Evolutionary conservation across 2,888 invertebrate species (phyloP).

Genomic region (Podotricha telesiphe): DNA sequence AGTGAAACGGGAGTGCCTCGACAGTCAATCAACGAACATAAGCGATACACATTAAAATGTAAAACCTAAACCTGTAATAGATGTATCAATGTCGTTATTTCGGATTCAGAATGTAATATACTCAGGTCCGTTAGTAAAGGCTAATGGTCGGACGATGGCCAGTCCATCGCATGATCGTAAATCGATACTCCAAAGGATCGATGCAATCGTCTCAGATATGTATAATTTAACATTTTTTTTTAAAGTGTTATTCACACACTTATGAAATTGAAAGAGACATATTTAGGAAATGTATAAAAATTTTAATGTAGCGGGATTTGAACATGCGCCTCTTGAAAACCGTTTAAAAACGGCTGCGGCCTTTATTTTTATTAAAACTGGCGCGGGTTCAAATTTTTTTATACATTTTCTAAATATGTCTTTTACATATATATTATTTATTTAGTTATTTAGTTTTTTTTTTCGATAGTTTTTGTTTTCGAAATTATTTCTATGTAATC

Average conservation of each 20-base stretch:
- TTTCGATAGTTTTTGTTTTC: no score
- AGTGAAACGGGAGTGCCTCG: neutral
- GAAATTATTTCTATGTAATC: no score
- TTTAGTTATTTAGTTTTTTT: no score
- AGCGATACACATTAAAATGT: neutral
- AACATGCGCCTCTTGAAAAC: no score
- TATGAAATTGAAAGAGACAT: no score
- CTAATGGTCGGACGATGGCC: neutral
- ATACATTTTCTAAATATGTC: no score
- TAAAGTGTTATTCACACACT: no score
- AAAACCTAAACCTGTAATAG: slow-evolving; percentile 1
- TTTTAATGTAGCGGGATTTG: no score
- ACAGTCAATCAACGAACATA: neutral
- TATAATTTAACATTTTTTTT: neutral
- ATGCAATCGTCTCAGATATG: slow-evolving; percentile 15
- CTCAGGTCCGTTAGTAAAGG: neutral
- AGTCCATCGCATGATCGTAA: slow-evolving; percentile 14
- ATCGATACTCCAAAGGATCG: slow-evolving; percentile 7
- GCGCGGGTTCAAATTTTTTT: no score
- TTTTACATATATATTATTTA: neutral
- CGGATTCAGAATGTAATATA: slow-evolving; percentile 22
- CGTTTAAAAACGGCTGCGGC: no score
- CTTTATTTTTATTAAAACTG: no score
- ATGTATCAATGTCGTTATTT: neutral
- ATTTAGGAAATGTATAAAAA: no score